A percentile compares a stretch with the other conserved stretches of the same genome.
phyloP scores from a whole-genome alignment of 2,797 vertebrate genomes.

The Pempheris klunzingeri region DNA sequence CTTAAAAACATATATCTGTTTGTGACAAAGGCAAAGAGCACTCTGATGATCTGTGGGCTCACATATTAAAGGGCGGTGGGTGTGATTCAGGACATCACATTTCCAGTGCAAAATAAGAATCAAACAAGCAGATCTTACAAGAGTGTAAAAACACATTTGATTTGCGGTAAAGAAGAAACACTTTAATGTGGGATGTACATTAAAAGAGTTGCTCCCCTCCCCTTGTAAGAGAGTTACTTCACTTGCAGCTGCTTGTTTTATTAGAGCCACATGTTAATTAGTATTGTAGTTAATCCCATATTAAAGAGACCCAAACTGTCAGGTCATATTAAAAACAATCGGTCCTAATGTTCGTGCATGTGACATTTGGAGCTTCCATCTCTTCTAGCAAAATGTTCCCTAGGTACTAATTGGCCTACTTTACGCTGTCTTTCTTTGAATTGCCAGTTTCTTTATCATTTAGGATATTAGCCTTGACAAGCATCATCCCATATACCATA shows the following conservation, averaged over 20 bases:
- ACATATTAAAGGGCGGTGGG: constrained; percentile 47
- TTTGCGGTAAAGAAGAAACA: constrained; percentile 53
- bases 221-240: constrained; percentile 43
- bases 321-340: constrained; percentile 90
- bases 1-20: constrained; percentile 74
- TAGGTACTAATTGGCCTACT: constrained; percentile 89
- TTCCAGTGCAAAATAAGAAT: constrained; percentile 42
- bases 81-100: constrained; percentile 45
- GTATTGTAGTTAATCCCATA: constrained; percentile 88
- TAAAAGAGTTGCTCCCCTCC: constrained; percentile 34
- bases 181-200: constrained; percentile 51
- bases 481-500: constrained; percentile 76
- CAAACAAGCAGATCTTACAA: constrained; percentile 59
- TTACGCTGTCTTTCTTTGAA: constrained; percentile 84
- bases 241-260: constrained; percentile 74
- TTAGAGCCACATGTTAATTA: constrained; percentile 86
- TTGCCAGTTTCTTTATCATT: constrained; percentile 85
- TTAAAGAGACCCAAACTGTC: constrained; percentile 88
- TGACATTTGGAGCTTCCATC: constrained; percentile 85
- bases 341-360: constrained; percentile 80
- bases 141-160: constrained; percentile 67
- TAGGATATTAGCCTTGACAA: constrained; percentile 85
- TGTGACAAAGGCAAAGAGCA: constrained; percentile 67
- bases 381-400: constrained; percentile 86
- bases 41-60: constrained; percentile 66